Percentiles rank a stretch among this genome's conserved stretches.
Conservation (phyloP, 2,113 vertebrate species). For the Stigmatopora nigra region DNA sequence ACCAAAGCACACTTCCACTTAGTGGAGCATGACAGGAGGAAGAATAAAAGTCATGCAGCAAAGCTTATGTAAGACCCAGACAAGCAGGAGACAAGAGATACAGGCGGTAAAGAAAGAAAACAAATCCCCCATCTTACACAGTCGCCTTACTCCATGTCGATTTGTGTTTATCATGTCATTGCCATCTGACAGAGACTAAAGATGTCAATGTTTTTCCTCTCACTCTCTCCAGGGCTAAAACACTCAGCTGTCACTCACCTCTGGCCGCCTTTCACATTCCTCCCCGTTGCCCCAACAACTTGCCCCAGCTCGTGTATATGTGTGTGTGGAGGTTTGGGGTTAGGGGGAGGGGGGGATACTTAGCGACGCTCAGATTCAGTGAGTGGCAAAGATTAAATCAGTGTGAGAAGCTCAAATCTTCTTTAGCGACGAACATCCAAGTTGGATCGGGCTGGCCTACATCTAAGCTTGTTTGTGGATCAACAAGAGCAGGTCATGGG, state of each 20-base stretch:
- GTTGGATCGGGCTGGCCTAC: constrained; percentile 38
- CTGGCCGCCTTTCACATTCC: constrained; percentile 52
- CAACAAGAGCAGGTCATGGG: constrained; percentile 9
- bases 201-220: constrained; percentile 31
- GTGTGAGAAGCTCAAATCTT: constrained; percentile 53
- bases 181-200: constrained; percentile 22
- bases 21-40: constrained; percentile 51
- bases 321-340: too few relatives aligned
- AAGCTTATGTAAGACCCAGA: constrained; percentile 47
- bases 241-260: constrained; percentile 42
- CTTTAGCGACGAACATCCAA: constrained; percentile 47
- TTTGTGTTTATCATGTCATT: neutral
- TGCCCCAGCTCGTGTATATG: constrained; percentile 15
- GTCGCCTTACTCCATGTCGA: neutral
- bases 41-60: constrained; percentile 24
- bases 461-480: constrained; percentile 25
- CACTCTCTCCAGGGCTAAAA: constrained; percentile 38
- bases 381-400: constrained; percentile 63
- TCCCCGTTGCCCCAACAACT: constrained; percentile 37
- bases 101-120: constrained; percentile 12
- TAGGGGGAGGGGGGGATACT: constrained; percentile 43
- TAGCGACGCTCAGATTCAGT: constrained; percentile 62
- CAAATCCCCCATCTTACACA: neutral
- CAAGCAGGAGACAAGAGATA: constrained; percentile 26
- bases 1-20: constrained; percentile 56